Evolutionary conservation across 2,888 invertebrate species (phyloP).

Genomic region (Lydus trimaculatus): DNA sequence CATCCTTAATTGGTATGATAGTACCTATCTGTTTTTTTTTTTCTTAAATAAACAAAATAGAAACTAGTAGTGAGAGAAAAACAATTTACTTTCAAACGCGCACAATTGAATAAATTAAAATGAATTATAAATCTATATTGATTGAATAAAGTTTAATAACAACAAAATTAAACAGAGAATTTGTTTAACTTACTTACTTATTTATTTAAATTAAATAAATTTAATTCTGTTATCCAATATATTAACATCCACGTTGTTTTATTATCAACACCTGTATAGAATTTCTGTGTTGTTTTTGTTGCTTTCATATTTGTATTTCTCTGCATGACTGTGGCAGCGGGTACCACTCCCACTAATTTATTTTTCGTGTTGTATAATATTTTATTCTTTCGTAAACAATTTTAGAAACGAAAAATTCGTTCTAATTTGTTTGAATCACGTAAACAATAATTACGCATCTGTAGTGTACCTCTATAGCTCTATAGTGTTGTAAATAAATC

Average conservation of each 20-base stretch:
- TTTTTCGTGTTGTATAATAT: neutral
- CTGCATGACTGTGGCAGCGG: no score
- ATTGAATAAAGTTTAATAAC: neutral
- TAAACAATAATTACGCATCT: neutral
- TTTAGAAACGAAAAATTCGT: neutral
- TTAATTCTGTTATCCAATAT: neutral
- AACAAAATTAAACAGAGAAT: neutral
- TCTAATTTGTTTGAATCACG: neutral
- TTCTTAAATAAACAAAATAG: neutral
- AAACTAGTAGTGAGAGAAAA: neutral
- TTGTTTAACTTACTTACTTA: neutral
- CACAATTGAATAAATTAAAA: neutral
- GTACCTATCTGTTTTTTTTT: neutral
- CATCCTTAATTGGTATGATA: constrained; percentile 1
- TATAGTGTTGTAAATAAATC: neutral
- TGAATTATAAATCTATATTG: neutral
- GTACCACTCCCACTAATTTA: neutral
- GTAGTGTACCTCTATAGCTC: no score
- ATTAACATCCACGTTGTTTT: neutral
- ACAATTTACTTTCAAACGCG: neutral
- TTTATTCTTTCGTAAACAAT: neutral
- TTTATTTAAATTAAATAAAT: no score
- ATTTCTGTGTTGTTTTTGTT: neutral
- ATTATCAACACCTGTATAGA: neutral
- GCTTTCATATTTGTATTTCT: neutral